These are phyloP conservation scores for Caenorhabditis inopinata DNA, from an alignment of 1,140 invertebrate genomes.

Conservation along the genomic window DNA sequence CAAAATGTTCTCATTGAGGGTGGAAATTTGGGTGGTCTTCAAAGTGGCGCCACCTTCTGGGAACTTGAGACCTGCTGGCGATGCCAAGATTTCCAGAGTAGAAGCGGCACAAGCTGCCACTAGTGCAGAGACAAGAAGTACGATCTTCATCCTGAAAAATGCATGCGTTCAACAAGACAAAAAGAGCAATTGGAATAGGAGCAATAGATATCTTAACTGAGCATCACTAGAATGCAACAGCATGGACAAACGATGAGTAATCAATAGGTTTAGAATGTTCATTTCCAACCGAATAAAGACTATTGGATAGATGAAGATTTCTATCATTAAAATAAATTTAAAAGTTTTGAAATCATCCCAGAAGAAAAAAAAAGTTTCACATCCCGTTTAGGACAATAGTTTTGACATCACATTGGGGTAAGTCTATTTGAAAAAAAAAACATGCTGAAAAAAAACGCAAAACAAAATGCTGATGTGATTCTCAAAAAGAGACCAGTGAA, in stretches of 20 bases:
- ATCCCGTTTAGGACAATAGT: neutral
- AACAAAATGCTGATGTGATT: no score
- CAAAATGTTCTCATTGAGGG: conserved; percentile 9
- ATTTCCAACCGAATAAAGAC: no score
- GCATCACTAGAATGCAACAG: no score
- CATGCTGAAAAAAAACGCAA: neutral
- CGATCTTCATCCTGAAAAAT: conserved; percentile 4
- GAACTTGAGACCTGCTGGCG: neutral
- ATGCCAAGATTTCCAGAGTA: neutral
- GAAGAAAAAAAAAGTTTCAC: neutral
- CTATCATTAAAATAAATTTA: no score
- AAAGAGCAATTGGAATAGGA: no score
- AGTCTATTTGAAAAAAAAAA: neutral
- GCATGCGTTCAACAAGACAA: neutral
- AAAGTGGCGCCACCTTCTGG: neutral
- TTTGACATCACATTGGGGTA: neutral
- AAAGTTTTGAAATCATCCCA: neutral
- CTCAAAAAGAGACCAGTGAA: neutral
- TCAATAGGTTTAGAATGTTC: no score
- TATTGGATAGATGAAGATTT: no score
- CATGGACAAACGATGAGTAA: no score
- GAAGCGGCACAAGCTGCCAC: neutral
- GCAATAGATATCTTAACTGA: no score
- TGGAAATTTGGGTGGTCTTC: neutral
- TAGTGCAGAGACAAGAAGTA: neutral